Conservation (phyloP, 2,888 invertebrate species). For the Amphipoea lucens region DNA sequence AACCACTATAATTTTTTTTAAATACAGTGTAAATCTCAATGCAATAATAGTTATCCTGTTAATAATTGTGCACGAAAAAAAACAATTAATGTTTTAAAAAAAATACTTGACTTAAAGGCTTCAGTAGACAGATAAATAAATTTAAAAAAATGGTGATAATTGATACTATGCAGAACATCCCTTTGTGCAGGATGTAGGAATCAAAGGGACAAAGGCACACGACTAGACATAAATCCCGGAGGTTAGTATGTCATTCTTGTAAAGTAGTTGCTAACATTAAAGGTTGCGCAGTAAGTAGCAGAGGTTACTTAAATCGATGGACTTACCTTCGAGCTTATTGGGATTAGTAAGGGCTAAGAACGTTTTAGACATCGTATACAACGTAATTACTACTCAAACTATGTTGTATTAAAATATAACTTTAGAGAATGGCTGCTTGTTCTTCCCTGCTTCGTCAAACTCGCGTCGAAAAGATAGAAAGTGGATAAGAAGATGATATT, state of each 20-base stretch:
- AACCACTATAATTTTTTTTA: no score
- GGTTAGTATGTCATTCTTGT: not conserved
- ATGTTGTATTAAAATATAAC: not conserved
- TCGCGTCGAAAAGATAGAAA: not conserved
- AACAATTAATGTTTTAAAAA: no score
- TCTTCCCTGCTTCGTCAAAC: not conserved
- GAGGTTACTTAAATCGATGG: not conserved
- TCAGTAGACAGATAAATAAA: no score
- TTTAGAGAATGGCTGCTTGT: no score
- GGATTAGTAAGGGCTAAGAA: not conserved
- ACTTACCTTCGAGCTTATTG: not conserved
- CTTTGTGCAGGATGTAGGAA: not conserved
- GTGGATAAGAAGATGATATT: no score
- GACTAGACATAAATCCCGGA: not conserved
- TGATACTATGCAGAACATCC: not conserved
- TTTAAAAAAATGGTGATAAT: not conserved
- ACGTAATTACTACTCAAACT: not conserved
- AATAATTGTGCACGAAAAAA: no score
- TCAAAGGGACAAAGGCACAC: not conserved
- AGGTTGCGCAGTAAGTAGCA: not conserved
- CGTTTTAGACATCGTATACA: not conserved
- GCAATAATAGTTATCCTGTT: no score
- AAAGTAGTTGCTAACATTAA: not conserved
- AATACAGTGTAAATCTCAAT: no score
- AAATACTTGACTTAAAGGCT: no score